A percentile compares a stretch with the other conserved stretches of the same genome.
Conservation (phyloP, 2,797 vertebrate genomes). For the Oreochromis grahami region DNA sequence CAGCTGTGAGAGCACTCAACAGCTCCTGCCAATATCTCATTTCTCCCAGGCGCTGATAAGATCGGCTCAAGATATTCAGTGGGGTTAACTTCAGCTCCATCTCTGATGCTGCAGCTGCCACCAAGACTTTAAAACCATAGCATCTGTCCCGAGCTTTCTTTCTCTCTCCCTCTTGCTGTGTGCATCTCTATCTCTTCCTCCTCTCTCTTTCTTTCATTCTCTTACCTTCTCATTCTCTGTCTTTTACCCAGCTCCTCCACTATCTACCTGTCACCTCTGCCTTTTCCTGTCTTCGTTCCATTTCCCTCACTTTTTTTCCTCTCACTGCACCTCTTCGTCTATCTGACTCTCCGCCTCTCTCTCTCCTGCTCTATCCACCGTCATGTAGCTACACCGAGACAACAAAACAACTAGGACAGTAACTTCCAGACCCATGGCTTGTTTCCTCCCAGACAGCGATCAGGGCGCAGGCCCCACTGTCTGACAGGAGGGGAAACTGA, state of each 20-base stretch:
- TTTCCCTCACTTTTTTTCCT: constrained; percentile 21
- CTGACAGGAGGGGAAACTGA: constrained; percentile 89
- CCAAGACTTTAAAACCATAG: constrained; percentile 71
- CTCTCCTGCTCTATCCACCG: constrained; percentile 28
- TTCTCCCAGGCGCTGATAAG: constrained; percentile 90
- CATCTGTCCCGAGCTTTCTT: constrained; percentile 55
- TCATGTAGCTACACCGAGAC: constrained; percentile 67
- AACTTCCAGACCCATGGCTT: constrained; percentile 78
- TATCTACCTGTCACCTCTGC: constrained; percentile 43
- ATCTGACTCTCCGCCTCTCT: neutral
- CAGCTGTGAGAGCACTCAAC: constrained; percentile 89
- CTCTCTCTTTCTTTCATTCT: constrained; percentile 26
- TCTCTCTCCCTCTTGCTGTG: constrained; percentile 31
- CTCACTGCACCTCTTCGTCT: neutral
- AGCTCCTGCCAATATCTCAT: constrained; percentile 98
- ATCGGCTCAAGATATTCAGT: constrained; percentile 94
- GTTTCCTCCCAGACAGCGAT: constrained; percentile 82
- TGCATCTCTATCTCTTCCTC: constrained; percentile 49
- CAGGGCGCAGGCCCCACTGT: constrained; percentile 75
- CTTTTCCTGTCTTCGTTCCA: constrained; percentile 13
- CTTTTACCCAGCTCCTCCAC: neutral
- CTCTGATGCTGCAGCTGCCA: constrained; percentile 72
- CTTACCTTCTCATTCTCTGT: neutral
- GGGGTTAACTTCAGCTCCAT: constrained; percentile 85
- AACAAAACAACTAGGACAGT: constrained; percentile 84